These are phyloP conservation scores for Nautilus pompilius DNA, from an alignment of 1,140 invertebrate genomes.

Conservation along the genomic window DNA sequence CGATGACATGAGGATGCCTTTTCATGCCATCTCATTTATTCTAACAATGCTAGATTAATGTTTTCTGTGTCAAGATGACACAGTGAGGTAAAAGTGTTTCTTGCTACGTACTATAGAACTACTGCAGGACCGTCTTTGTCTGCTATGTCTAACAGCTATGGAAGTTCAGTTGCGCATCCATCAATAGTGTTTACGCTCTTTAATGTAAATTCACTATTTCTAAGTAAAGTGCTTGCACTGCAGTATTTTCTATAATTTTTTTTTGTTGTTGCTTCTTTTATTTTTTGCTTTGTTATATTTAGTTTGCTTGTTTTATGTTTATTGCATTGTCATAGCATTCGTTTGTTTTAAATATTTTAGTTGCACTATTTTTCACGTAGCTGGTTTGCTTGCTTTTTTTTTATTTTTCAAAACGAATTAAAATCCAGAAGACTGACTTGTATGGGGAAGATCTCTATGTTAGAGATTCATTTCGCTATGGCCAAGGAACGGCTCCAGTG, in stretches of 20 bases:
- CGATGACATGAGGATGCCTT: too few relatives aligned
- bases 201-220: too few relatives aligned
- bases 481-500: conserved; percentile 17
- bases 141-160: too few relatives aligned
- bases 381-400: not conserved
- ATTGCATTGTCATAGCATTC: not conserved
- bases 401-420: not conserved
- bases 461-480: conserved; percentile 34
- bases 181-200: too few relatives aligned
- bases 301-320: conserved; percentile 6
- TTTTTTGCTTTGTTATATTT: not conserved
- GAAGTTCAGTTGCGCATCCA: too few relatives aligned
- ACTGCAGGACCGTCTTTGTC: too few relatives aligned
- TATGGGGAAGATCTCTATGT: conserved; percentile 40
- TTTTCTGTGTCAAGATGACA: too few relatives aligned
- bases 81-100: too few relatives aligned
- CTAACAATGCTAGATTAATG: too few relatives aligned
- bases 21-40: too few relatives aligned
- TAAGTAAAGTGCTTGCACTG: conserved; percentile 6
- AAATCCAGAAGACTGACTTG: conserved; percentile 6
- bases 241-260: not conserved
- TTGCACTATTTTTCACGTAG: not conserved
- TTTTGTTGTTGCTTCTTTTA: not conserved
- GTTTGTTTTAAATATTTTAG: not conserved
- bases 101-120: too few relatives aligned